Conservation (phyloP, 2,888 invertebrate species). For the Hirtodrosophila histrioides region DNA sequence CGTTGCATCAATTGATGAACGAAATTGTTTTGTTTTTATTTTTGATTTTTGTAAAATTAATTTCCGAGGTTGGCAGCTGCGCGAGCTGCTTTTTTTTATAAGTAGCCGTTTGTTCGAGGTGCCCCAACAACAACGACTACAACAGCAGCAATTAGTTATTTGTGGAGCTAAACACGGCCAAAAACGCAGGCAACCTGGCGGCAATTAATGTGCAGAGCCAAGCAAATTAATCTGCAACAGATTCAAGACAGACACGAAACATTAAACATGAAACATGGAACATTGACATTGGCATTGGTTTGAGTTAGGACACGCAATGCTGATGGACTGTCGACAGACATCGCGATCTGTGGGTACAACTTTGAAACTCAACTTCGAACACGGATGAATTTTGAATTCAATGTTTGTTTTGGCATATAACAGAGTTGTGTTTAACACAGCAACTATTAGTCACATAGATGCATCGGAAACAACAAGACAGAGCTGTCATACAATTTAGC, state of each 20-base stretch:
- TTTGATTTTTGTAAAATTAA: constrained; percentile 19
- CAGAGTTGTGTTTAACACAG: too few relatives aligned
- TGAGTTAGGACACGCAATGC: neutral
- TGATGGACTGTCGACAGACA: too few relatives aligned
- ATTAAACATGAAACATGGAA: constrained; percentile 9
- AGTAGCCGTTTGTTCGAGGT: constrained; percentile 11
- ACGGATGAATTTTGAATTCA: too few relatives aligned
- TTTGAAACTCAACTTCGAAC: too few relatives aligned
- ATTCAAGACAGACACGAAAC: neutral
- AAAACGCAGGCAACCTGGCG: neutral
- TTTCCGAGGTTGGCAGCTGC: constrained; percentile 39
- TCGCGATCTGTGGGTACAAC: too few relatives aligned
- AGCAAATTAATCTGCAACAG: constrained; percentile 19
- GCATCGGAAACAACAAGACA: too few relatives aligned
- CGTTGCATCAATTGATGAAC: constrained; percentile 47
- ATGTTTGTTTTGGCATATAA: too few relatives aligned
- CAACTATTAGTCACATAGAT: too few relatives aligned
- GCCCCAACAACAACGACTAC: constrained; percentile 1
- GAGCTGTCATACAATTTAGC: too few relatives aligned
- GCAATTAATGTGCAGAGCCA: constrained; percentile 20
- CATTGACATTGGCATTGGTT: constrained; percentile 17
- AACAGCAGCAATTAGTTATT: constrained; percentile 10
- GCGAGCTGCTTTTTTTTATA: constrained; percentile 15
- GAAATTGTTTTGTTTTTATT: constrained; percentile 3
- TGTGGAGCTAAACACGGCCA: constrained; percentile 7